A percentile compares a stretch with the other conserved stretches of the same genome.
Evolutionary conservation across 2,888 invertebrate species (phyloP).

Genomic region (Drosophila diplacantha): DNA sequence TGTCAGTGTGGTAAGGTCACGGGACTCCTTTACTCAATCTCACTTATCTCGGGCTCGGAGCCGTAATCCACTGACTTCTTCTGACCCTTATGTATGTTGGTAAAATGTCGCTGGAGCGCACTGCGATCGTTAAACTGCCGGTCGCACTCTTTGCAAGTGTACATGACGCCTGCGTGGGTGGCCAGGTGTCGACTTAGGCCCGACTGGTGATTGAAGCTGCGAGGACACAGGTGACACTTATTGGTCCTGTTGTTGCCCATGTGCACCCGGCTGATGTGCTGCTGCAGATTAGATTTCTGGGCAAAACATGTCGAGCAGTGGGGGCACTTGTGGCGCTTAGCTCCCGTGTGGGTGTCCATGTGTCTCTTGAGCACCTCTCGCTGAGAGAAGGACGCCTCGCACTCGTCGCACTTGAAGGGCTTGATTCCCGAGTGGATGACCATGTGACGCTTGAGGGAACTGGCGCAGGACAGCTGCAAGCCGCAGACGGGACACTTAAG

Average conservation of each 20-base stretch:
- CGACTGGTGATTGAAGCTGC: constrained; percentile 79
- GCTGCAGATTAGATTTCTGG: constrained; percentile 83
- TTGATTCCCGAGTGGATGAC: constrained; percentile 81
- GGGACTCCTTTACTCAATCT: constrained; percentile 3
- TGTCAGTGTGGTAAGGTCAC: background rate
- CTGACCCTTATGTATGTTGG: constrained; percentile 66
- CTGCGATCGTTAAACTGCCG: constrained; percentile 85
- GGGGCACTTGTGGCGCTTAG: constrained; percentile 83
- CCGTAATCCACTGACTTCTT: constrained; percentile 21
- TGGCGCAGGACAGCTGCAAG: constrained; percentile 82
- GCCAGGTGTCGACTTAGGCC: constrained; percentile 84
- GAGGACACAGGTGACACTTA: constrained; percentile 83
- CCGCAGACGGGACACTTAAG: constrained; percentile 81
- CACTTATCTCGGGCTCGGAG: constrained; percentile 30
- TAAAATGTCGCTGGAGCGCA: constrained; percentile 82
- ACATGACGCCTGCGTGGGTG: constrained; percentile 82
- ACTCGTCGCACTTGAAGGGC: constrained; percentile 80
- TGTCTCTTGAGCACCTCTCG: constrained; percentile 84
- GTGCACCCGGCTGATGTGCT: constrained; percentile 81
- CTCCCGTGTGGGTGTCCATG: constrained; percentile 80
- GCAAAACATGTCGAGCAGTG: constrained; percentile 84
- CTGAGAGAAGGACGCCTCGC: constrained; percentile 84
- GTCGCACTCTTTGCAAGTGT: constrained; percentile 82
- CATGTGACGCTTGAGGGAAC: constrained; percentile 84
- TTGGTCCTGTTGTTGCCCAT: constrained; percentile 82